phyloP scores from a whole-genome alignment of 2,113 vertebrate species.

The Eurypyga helias region DNA sequence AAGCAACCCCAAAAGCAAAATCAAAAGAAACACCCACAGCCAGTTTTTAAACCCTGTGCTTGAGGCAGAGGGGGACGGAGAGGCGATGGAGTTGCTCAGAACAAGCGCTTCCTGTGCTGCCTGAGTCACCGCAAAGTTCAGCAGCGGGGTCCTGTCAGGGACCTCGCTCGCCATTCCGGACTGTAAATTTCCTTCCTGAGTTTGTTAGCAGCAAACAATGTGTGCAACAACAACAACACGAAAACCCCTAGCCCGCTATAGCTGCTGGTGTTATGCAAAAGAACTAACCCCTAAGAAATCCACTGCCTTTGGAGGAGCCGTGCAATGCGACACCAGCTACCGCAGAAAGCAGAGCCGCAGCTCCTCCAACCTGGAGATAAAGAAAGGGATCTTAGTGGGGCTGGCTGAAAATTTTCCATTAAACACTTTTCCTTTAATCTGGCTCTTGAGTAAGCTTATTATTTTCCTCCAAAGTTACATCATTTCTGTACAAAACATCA shows the following conservation, averaged over 20 bases:
- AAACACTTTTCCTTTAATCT: not conserved
- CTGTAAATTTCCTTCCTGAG: conserved; percentile 70
- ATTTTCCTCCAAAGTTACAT: not conserved
- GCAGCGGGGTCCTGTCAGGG: not conserved
- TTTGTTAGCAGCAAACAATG: conserved; percentile 61
- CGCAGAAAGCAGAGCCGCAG: not conserved
- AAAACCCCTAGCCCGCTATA: not conserved
- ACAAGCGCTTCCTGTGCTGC: not conserved
- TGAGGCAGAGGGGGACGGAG: not conserved
- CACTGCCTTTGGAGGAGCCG: not conserved
- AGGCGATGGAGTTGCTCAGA: conserved; percentile 54
- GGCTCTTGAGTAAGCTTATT: not conserved
- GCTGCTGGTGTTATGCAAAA: conserved; percentile 16
- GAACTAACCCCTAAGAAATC: not conserved
- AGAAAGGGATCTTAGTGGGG: not conserved
- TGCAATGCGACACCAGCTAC: not conserved
- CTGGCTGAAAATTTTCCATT: not conserved
- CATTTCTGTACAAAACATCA: conserved; percentile 3
- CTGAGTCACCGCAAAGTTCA: conserved; percentile 19
- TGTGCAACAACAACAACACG: not conserved
- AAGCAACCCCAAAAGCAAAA: not conserved
- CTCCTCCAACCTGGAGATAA: not conserved
- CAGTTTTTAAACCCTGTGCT: not conserved
- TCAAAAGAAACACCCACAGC: not conserved
- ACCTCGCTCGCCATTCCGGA: conserved; percentile 27